These are phyloP conservation scores for Lichenostomus cassidix DNA, from an alignment of 2,113 vertebrate species.

Conservation along the genomic window DNA sequence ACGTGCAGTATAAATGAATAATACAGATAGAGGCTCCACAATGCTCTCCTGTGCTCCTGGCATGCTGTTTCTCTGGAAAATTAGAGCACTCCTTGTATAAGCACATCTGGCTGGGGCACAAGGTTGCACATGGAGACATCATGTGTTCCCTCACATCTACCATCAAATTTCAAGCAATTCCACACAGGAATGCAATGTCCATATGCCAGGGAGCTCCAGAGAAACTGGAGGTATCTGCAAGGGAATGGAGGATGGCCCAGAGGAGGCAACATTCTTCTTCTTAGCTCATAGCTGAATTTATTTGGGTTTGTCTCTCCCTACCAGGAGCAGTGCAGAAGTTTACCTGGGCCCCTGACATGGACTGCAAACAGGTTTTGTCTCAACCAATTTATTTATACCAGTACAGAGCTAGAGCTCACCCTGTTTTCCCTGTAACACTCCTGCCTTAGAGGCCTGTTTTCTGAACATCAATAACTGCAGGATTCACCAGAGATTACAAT, in stretches of 20 bases:
- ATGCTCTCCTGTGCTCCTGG: background rate
- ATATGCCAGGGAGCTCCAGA: background rate
- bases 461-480: background rate
- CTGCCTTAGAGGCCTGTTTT: background rate
- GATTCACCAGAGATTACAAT: background rate
- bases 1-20: background rate
- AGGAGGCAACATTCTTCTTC: background rate
- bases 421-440: background rate
- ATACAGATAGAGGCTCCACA: background rate
- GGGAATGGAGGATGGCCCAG: background rate
- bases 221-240: background rate
- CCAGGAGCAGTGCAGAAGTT: background rate
- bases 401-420: background rate
- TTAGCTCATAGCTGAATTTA: background rate
- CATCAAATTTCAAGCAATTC: background rate
- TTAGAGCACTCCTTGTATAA: background rate
- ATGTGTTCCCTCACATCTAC: background rate
- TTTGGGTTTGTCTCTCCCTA: background rate
- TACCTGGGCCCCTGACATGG: background rate
- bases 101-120: background rate
- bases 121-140: background rate
- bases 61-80: background rate
- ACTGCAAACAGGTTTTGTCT: background rate
- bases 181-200: background rate
- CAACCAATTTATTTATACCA: background rate